phyloP scores from a whole-genome alignment of 2,113 vertebrate genomes.

The Mola mola region DNA sequence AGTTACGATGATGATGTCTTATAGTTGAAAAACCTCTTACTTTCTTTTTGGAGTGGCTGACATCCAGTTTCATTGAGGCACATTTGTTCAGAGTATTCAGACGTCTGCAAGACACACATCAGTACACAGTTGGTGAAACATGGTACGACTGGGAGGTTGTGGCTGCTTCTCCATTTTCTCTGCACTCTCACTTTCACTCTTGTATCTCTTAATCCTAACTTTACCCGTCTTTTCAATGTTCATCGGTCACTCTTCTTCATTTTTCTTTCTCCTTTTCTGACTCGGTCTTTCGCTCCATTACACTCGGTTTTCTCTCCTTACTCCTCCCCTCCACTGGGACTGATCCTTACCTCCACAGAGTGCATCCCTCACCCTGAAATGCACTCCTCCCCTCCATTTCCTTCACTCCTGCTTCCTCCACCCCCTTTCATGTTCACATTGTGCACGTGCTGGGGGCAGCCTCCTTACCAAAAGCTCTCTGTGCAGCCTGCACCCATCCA shows the following conservation, averaged over 20 bases:
- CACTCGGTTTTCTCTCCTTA: background rate
- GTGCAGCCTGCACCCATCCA: background rate
- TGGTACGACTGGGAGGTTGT: background rate
- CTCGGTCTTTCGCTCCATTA: slow-evolving; percentile 4
- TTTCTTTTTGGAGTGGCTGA: slow-evolving; percentile 95
- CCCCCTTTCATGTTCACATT: background rate
- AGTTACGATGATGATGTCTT: background rate
- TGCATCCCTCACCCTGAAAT: background rate
- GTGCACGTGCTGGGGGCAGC: background rate
- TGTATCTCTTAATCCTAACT: background rate
- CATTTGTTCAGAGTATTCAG: slow-evolving; percentile 98
- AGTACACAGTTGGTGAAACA: slow-evolving; percentile 15
- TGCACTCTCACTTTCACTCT: slow-evolving; percentile 20
- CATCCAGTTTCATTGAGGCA: slow-evolving; percentile 98
- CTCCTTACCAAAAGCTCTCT: slow-evolving; percentile 6
- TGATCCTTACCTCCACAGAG: slow-evolving; percentile 10
- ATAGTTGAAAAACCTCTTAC: no score
- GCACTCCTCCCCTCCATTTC: slow-evolving; percentile 8
- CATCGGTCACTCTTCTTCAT: slow-evolving; percentile 5
- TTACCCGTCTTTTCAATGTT: slow-evolving; percentile 3
- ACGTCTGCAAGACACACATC: slow-evolving; percentile 83
- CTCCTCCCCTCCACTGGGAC: slow-evolving; percentile 8
- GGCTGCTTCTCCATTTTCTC: background rate
- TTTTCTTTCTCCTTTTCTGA: slow-evolving; percentile 18
- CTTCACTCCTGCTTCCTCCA: slow-evolving; percentile 10